Evolutionary conservation across 2,888 invertebrate genomes (phyloP).

Genomic region (Acronicta leporina): DNA sequence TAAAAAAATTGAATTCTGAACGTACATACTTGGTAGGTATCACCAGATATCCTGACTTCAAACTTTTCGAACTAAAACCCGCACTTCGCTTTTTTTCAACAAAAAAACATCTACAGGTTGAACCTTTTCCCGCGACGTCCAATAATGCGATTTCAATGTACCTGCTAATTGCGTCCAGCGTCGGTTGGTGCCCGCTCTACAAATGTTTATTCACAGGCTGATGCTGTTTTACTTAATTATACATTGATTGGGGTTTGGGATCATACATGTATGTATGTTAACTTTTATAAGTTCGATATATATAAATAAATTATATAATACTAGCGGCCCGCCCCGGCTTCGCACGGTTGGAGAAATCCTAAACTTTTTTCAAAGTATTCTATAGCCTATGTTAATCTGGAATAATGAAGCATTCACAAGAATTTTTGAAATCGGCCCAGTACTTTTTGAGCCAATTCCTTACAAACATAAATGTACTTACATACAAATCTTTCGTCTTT

Average conservation of each 20-base stretch:
- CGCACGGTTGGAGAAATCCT: too few relatives aligned
- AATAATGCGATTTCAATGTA: conserved; percentile 81
- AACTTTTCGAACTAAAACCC: conserved; percentile 33
- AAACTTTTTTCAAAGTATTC: too few relatives aligned
- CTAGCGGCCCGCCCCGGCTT: too few relatives aligned
- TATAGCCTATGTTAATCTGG: too few relatives aligned
- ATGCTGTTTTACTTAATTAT: conserved; percentile 17
- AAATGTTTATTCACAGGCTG: conserved; percentile 59
- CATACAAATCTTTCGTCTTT: too few relatives aligned
- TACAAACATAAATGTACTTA: too few relatives aligned
- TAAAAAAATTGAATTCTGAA: conserved; percentile 1
- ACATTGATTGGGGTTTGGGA: background rate
- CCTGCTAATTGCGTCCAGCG: conserved; percentile 75
- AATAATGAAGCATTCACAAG: too few relatives aligned
- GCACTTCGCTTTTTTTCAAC: conserved; percentile 51
- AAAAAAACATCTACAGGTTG: conserved; percentile 66
- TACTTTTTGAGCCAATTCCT: too few relatives aligned
- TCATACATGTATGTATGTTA: background rate
- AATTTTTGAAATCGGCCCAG: too few relatives aligned
- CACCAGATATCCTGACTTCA: conserved; percentile 20
- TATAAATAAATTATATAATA: too few relatives aligned
- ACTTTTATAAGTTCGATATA: too few relatives aligned
- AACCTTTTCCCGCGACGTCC: conserved; percentile 68
- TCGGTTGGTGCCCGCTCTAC: conserved; percentile 59
- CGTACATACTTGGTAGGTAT: conserved; percentile 13